Evolutionary conservation across 2,797 vertebrate genomes (phyloP).

Genomic region (Chaetophractus vellerosus): DNA sequence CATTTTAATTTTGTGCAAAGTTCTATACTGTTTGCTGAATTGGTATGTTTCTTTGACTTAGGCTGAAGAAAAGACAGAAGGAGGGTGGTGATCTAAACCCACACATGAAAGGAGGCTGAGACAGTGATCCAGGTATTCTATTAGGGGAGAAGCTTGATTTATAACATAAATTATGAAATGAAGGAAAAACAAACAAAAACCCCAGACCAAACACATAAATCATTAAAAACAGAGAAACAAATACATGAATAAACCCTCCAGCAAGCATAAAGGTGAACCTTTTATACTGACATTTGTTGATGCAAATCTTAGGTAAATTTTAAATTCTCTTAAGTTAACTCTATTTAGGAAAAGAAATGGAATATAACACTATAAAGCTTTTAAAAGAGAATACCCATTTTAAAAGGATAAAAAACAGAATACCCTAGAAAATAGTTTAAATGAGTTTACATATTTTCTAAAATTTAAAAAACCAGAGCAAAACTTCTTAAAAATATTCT

Average conservation of each 20-base stretch:
- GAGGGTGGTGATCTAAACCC: not conserved
- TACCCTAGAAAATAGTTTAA: constrained; percentile 35
- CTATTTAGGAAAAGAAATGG: constrained; percentile 43
- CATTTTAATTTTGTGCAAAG: constrained; percentile 22
- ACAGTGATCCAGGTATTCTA: not conserved
- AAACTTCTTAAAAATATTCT: constrained; percentile 60
- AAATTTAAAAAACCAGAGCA: not conserved
- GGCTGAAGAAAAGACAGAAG: not conserved
- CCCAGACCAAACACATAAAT: not conserved
- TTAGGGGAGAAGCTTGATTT: not conserved
- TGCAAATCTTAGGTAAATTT: constrained; percentile 1
- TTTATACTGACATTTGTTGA: constrained; percentile 27
- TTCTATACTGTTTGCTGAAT: constrained; percentile 37
- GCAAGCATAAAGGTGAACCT: not conserved
- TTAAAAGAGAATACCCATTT: not conserved
- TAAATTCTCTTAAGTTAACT: constrained; percentile 58
- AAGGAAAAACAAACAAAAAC: not conserved
- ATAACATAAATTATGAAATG: not conserved
- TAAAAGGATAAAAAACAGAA: constrained; percentile 33
- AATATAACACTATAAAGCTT: not conserved
- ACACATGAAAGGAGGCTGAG: not conserved
- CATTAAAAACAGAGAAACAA: not conserved
- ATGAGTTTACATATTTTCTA: constrained; percentile 19
- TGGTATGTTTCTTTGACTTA: not conserved
- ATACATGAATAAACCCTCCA: not conserved